These are phyloP conservation scores for Zaprionus ghesquierei DNA, from an alignment of 1,140 invertebrate genomes.

Conservation along the genomic window DNA sequence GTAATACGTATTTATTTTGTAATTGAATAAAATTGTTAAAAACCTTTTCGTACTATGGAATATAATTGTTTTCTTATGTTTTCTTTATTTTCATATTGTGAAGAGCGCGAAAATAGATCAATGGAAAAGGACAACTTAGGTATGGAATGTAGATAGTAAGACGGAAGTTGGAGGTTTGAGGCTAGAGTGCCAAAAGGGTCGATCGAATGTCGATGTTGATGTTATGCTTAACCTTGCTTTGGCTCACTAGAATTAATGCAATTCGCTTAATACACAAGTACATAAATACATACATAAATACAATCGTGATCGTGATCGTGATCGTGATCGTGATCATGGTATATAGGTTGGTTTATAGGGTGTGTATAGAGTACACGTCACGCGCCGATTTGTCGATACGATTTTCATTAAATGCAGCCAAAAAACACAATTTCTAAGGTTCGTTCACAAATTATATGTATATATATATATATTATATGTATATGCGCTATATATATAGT, in stretches of 20 bases:
- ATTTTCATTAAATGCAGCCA: slow-evolving; percentile 66
- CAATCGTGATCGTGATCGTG: slow-evolving; percentile 61
- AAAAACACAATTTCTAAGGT: slow-evolving; percentile 56
- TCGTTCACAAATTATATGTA: neutral
- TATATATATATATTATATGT: neutral
- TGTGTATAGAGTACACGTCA: slow-evolving; percentile 30
- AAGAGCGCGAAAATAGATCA: neutral
- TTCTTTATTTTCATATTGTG: neutral
- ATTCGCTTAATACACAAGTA: slow-evolving; percentile 71
- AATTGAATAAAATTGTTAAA: slow-evolving; percentile 29
- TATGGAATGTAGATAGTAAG: neutral
- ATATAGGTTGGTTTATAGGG: slow-evolving; percentile 67
- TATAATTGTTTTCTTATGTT: neutral
- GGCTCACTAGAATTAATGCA: slow-evolving; percentile 66
- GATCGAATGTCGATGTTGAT: slow-evolving; percentile 7
- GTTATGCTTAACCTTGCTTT: slow-evolving; percentile 12
- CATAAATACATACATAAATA: slow-evolving; percentile 77
- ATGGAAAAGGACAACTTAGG: neutral
- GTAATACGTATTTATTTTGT: slow-evolving; percentile 49
- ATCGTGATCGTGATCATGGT: slow-evolving; percentile 57
- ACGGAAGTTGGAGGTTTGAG: neutral
- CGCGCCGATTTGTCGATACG: slow-evolving; percentile 14
- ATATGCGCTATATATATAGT: slow-evolving; percentile 11
- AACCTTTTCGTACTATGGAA: slow-evolving; percentile 26
- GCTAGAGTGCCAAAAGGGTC: slow-evolving; percentile 20